These are phyloP conservation scores for Neelides sp. DNA, from an alignment of 1,140 invertebrate species.

Conservation along the genomic window DNA sequence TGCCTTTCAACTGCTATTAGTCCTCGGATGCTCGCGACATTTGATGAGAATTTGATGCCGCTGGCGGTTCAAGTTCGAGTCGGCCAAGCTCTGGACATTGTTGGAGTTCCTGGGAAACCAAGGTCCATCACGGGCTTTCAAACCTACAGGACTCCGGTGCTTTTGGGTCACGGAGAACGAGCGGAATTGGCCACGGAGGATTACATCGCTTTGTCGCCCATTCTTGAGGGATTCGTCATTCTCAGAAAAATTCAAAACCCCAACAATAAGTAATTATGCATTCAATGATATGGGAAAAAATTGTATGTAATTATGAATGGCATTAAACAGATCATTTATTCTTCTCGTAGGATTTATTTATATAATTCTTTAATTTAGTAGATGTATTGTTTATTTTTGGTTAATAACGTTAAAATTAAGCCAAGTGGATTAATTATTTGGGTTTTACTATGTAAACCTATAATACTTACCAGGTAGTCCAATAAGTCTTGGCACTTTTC, in stretches of 20 bases:
- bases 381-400: too few relatives aligned
- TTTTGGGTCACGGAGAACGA: constrained; percentile 50
- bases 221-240: constrained; percentile 56
- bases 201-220: constrained; percentile 47
- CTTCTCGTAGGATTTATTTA: too few relatives aligned
- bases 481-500: too few relatives aligned
- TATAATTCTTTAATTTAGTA: too few relatives aligned
- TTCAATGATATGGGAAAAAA: too few relatives aligned
- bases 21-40: constrained; percentile 93
- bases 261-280: too few relatives aligned
- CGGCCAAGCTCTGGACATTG: constrained; percentile 45
- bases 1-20: constrained; percentile 94
- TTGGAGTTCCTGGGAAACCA: constrained; percentile 55
- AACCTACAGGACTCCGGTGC: constrained; percentile 53
- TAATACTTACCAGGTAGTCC: too few relatives aligned
- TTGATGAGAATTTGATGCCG: constrained; percentile 87
- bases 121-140: constrained; percentile 62
- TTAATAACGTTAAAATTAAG: too few relatives aligned
- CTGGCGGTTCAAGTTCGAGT: constrained; percentile 72
- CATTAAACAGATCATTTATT: too few relatives aligned
- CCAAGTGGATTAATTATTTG: too few relatives aligned
- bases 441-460: too few relatives aligned
- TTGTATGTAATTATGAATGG: too few relatives aligned
- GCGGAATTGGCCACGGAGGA: constrained; percentile 56
- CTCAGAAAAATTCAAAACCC: constrained; percentile 47